Percentiles rank a stretch among this genome's conserved stretches.
phyloP scores from a whole-genome alignment of 2,113 vertebrate genomes.

The Nesospiza acunhae region DNA sequence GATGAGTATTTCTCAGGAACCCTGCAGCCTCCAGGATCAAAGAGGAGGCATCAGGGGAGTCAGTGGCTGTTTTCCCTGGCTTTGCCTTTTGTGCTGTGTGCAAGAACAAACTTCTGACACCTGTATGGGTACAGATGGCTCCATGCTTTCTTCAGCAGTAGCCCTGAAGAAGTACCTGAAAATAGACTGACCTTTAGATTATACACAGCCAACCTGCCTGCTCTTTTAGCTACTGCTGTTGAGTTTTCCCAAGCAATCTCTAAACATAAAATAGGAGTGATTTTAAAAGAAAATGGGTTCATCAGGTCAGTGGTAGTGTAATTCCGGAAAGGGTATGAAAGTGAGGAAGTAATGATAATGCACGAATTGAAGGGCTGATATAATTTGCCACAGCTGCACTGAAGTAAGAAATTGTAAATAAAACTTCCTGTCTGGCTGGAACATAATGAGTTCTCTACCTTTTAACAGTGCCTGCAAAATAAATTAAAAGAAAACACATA shows the following conservation, averaged over 20 bases:
- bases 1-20: not conserved
- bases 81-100: not conserved
- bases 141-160: not conserved
- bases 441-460: slow-evolving; percentile 37
- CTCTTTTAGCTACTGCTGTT: not conserved
- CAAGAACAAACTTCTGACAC: not conserved
- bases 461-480: slow-evolving; percentile 33
- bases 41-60: not conserved
- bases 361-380: not conserved
- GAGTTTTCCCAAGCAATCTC: slow-evolving; percentile 38
- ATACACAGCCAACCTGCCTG: not conserved
- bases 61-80: not conserved
- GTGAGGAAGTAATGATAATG: slow-evolving; percentile 37
- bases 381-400: not conserved
- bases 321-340: slow-evolving; percentile 43
- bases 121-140: not conserved
- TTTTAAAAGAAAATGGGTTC: slow-evolving; percentile 54
- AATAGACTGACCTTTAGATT: slow-evolving; percentile 18
- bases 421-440: slow-evolving; percentile 31
- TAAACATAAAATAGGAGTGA: slow-evolving; percentile 17
- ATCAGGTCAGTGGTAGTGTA: slow-evolving; percentile 29
- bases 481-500: slow-evolving; percentile 46
- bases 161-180: not conserved
- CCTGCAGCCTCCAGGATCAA: not conserved
- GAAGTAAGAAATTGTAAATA: slow-evolving; percentile 55